Conservation (phyloP, 30 jellyfish, hydroid and myxozoan genomes). For the Clytia hemisphaerica region DNA sequence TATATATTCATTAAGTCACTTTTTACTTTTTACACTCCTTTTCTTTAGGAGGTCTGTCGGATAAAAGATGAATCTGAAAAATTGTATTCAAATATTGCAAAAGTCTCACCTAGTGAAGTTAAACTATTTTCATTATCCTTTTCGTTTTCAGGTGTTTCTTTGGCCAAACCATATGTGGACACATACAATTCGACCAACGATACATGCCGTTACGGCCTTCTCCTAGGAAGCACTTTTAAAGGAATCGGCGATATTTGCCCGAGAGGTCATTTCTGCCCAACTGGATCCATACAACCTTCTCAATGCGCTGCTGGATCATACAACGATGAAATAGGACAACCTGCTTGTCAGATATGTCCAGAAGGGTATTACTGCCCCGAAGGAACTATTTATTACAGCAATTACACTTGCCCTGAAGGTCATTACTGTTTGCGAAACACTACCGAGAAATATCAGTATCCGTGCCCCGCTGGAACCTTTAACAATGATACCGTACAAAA, state of each 20-base stretch:
- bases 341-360: constrained; percentile 75
- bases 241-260: constrained; percentile 97
- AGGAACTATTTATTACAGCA: constrained; percentile 37
- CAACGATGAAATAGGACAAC: constrained; percentile 73
- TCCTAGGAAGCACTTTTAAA: constrained; percentile 76
- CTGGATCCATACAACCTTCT: constrained; percentile 58
- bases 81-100: too few species aligned
- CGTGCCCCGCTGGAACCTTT: constrained; percentile 86
- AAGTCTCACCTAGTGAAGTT: not conserved
- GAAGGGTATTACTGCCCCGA: constrained; percentile 90
- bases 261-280: constrained; percentile 67
- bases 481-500: constrained; percentile 68
- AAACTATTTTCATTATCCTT: not conserved
- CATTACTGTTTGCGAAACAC: constrained; percentile 73
- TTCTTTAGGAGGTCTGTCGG: not conserved
- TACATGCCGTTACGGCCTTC: constrained; percentile 79
- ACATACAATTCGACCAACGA: constrained; percentile 81
- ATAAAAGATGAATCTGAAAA: too few species aligned
- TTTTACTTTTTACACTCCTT: too few species aligned
- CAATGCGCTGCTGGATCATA: constrained; percentile 77
- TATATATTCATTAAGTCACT: not conserved
- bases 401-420: constrained; percentile 67
- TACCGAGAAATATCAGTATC: constrained; percentile 63
- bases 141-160: constrained; percentile 58
- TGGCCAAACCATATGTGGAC: constrained; percentile 66